These are phyloP conservation scores for Dolomedes plantarius DNA, from an alignment of 2,888 invertebrate genomes.

Conservation along the genomic window DNA sequence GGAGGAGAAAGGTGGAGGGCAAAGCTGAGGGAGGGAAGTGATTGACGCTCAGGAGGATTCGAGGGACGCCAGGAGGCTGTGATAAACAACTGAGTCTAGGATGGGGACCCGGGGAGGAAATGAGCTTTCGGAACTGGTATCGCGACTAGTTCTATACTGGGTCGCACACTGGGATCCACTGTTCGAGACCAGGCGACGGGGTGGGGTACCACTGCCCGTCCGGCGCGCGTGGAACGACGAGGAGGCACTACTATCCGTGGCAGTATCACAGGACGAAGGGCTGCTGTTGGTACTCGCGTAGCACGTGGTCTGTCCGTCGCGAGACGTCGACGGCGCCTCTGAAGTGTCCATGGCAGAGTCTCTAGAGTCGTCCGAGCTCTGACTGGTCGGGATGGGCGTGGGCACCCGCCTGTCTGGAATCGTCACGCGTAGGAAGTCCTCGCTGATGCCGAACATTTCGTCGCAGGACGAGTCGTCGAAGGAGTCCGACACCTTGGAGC, in stretches of 20 bases:
- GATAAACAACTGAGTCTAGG: conserved; percentile 80
- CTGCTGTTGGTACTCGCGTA: conserved; percentile 19
- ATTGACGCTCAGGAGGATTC: conserved; percentile 78
- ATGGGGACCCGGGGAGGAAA: conserved; percentile 66
- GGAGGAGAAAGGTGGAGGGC: conserved; percentile 25
- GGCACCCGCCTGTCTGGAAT: conserved; percentile 60
- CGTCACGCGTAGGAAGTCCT: conserved; percentile 67
- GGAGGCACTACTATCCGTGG: conserved; percentile 10
- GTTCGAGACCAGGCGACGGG: neutral
- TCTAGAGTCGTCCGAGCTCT: too few relatives aligned
- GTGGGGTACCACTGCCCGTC: conserved; percentile 26
- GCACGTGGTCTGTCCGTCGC: neutral
- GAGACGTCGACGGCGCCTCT: neutral
- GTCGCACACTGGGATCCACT: conserved; percentile 77
- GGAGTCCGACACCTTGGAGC: neutral
- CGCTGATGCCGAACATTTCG: conserved; percentile 72
- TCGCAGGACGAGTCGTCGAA: conserved; percentile 69
- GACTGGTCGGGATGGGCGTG: conserved; percentile 45
- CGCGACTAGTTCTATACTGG: conserved; percentile 73
- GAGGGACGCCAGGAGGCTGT: conserved; percentile 81
- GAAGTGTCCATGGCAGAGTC: neutral
- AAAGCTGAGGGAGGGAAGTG: conserved; percentile 23
- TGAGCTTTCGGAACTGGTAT: conserved; percentile 54
- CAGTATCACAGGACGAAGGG: conserved; percentile 25
- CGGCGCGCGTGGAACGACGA: conserved; percentile 19